Percentiles rank a stretch among this genome's conserved stretches.
These are phyloP conservation scores for Hymenochirus boettgeri DNA, from an alignment of 2,113 vertebrate species.

Conservation along the genomic window DNA sequence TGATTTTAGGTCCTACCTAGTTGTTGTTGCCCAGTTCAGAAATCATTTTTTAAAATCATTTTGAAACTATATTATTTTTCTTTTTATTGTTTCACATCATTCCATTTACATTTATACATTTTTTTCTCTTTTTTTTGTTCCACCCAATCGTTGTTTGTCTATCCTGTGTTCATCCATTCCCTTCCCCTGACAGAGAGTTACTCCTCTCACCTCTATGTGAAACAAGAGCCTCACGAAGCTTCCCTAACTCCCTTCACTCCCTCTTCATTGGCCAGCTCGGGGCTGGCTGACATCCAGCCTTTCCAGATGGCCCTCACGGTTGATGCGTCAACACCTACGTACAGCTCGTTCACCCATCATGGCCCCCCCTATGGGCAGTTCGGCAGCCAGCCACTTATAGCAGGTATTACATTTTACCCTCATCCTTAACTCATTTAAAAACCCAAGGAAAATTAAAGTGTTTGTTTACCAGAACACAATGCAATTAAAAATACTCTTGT, in stretches of 20 bases:
- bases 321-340: conserved; percentile 80
- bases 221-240: conserved; percentile 85
- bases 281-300: conserved; percentile 80
- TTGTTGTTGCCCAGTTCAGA: not conserved
- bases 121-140: conserved; percentile 56
- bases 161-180: conserved; percentile 56
- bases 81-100: conserved; percentile 59
- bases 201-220: conserved; percentile 80
- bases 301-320: conserved; percentile 80
- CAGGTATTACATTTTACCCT: conserved; percentile 65
- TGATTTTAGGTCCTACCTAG: not conserved
- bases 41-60: conserved; percentile 53
- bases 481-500: not conserved
- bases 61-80: conserved; percentile 57
- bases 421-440: conserved; percentile 46
- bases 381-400: conserved; percentile 81
- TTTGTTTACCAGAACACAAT: not conserved
- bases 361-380: conserved; percentile 78
- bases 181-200: conserved; percentile 73
- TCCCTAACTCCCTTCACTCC: conserved; percentile 87
- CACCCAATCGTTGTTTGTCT: conserved; percentile 52
- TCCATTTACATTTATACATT: conserved; percentile 64
- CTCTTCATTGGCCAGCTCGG: conserved; percentile 73
- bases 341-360: conserved; percentile 69
- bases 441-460: not conserved